These are phyloP conservation scores for Schrankia costaestrigalis DNA, from an alignment of 2,888 invertebrate species.

Conservation along the genomic window DNA sequence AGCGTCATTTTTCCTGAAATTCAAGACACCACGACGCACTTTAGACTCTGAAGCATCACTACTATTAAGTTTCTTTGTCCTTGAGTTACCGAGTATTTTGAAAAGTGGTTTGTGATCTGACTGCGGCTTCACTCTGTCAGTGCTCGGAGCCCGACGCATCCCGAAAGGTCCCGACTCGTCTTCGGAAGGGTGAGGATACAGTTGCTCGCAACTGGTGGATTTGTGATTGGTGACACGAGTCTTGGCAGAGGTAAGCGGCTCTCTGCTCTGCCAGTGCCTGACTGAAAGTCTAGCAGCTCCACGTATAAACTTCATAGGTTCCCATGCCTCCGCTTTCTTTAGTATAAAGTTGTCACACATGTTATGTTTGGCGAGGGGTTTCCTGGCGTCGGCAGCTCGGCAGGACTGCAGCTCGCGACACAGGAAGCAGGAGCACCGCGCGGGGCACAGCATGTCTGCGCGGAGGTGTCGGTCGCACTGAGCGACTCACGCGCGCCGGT, in stretches of 20 bases:
- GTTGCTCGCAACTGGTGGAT: constrained; percentile 75
- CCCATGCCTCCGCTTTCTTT: constrained; percentile 76
- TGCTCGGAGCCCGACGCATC: constrained; percentile 73
- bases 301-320: constrained; percentile 71
- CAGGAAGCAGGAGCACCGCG: constrained; percentile 87
- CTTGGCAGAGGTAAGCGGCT: constrained; percentile 65
- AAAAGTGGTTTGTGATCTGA: constrained; percentile 68
- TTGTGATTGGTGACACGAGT: constrained; percentile 62
- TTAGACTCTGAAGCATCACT: constrained; percentile 63
- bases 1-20: constrained; percentile 65
- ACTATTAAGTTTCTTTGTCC: constrained; percentile 60
- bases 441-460: constrained; percentile 84
- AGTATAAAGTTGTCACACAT: constrained; percentile 80
- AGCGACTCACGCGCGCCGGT: constrained; percentile 47
- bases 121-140: constrained; percentile 67
- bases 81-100: constrained; percentile 67
- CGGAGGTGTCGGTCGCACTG: constrained; percentile 70
- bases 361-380: constrained; percentile 62
- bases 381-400: constrained; percentile 74
- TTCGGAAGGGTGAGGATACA: constrained; percentile 63
- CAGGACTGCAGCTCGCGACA: constrained; percentile 86
- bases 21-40: constrained; percentile 63
- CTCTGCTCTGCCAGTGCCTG: constrained; percentile 76
- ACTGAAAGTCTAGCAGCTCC: constrained; percentile 76
- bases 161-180: constrained; percentile 61